Evolutionary conservation across 2,113 vertebrate genomes (phyloP).

Genomic region (Phylloscopus whistleri): DNA sequence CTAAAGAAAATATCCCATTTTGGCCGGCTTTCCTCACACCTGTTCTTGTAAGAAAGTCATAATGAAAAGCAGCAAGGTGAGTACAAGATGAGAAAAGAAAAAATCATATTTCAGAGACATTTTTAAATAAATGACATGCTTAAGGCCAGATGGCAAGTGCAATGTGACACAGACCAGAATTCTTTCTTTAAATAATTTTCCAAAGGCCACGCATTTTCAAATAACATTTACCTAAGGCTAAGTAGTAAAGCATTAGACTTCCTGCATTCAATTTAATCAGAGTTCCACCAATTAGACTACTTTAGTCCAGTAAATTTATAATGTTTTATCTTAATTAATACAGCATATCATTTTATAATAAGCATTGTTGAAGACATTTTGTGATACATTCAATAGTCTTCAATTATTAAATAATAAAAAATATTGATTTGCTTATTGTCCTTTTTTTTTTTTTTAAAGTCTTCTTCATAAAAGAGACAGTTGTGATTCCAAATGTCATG

Average conservation of each 20-base stretch:
- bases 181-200: neutral
- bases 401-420: neutral
- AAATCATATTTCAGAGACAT: neutral
- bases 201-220: neutral
- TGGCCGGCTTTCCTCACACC: accelerated
- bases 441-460: neutral
- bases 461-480: neutral
- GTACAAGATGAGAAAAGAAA: neutral
- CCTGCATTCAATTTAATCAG: neutral
- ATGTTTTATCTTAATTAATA: neutral
- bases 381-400: neutral
- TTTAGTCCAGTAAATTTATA: neutral
- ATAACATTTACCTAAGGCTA: neutral
- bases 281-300: neutral
- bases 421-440: neutral
- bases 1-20: neutral
- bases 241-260: neutral
- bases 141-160: neutral
- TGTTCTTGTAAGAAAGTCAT: neutral
- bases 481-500: neutral
- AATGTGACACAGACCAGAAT: neutral
- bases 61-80: neutral
- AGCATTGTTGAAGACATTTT: neutral
- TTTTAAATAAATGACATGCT: neutral
- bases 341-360: neutral